These are phyloP conservation scores for Ochropleura leucogaster DNA, from an alignment of 2,888 invertebrate species.

Conservation along the genomic window DNA sequence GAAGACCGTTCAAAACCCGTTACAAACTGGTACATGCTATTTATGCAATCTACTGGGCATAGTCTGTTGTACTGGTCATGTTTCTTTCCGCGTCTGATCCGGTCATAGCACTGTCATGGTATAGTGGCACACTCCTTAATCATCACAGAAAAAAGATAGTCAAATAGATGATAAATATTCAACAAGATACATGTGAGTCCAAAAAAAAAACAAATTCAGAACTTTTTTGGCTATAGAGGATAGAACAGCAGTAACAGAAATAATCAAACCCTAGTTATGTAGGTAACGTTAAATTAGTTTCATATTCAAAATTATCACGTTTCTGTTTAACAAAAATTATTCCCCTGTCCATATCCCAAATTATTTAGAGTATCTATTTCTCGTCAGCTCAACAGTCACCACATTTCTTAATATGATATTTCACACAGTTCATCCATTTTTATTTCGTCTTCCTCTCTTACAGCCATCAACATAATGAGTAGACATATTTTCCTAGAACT, in stretches of 20 bases:
- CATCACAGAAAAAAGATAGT: not conserved
- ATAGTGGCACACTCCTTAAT: constrained; percentile 1
- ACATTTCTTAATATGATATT: too few relatives aligned
- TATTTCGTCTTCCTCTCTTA: too few relatives aligned
- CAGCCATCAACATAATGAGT: too few relatives aligned
- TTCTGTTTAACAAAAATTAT: not conserved
- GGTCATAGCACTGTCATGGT: not conserved
- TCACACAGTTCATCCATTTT: too few relatives aligned
- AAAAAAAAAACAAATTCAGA: not conserved
- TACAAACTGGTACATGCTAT: too few relatives aligned
- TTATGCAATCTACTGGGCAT: too few relatives aligned
- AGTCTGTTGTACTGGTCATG: not conserved
- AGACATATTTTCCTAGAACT: too few relatives aligned
- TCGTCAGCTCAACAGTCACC: too few relatives aligned
- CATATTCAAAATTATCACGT: not conserved
- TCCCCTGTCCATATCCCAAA: too few relatives aligned
- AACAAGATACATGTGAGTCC: not conserved
- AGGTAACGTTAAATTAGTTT: not conserved
- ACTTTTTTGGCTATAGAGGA: not conserved
- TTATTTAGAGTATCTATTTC: too few relatives aligned
- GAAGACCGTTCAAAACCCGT: too few relatives aligned
- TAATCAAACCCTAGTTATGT: not conserved
- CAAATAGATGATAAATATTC: not conserved
- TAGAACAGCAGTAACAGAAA: not conserved
- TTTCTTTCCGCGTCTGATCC: not conserved